These are phyloP conservation scores for Porphyrio hochstetteri DNA, from an alignment of 2,113 vertebrate species.

Conservation along the genomic window DNA sequence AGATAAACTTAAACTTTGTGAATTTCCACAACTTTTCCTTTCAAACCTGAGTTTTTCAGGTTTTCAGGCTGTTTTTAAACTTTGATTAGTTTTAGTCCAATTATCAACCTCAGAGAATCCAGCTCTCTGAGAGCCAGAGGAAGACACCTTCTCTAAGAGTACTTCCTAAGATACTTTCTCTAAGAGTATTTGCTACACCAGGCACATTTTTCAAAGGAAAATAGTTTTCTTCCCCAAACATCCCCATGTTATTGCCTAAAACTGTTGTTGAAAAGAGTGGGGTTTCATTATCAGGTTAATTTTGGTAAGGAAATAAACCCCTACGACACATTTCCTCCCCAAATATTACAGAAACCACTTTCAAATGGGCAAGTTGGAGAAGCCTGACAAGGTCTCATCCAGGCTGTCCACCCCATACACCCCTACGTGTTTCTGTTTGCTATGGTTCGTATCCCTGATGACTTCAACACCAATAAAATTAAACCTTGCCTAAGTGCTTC, in stretches of 20 bases:
- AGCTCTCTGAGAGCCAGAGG: background rate
- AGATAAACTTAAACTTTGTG: background rate
- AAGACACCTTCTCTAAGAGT: background rate
- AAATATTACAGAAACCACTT: background rate
- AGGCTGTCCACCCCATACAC: background rate
- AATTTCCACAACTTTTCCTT: background rate
- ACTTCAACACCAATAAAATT: background rate
- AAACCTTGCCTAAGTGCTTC: background rate
- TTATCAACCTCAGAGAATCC: background rate
- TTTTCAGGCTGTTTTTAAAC: background rate
- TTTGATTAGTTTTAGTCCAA: background rate
- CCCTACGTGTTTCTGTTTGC: fast-evolving
- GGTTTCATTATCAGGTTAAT: background rate
- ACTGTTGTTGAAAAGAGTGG: fast-evolving
- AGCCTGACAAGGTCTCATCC: background rate
- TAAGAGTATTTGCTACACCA: background rate
- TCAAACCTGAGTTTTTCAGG: background rate
- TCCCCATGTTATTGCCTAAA: background rate
- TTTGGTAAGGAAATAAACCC: background rate
- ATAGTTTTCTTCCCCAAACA: background rate
- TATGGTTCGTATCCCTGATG: fast-evolving
- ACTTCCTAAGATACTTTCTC: background rate
- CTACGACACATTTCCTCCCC: background rate
- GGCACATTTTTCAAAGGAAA: conserved; percentile 10
- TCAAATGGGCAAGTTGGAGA: background rate